phyloP scores from a whole-genome alignment of 2,888 invertebrate genomes.

The Pimpla rufipes region DNA sequence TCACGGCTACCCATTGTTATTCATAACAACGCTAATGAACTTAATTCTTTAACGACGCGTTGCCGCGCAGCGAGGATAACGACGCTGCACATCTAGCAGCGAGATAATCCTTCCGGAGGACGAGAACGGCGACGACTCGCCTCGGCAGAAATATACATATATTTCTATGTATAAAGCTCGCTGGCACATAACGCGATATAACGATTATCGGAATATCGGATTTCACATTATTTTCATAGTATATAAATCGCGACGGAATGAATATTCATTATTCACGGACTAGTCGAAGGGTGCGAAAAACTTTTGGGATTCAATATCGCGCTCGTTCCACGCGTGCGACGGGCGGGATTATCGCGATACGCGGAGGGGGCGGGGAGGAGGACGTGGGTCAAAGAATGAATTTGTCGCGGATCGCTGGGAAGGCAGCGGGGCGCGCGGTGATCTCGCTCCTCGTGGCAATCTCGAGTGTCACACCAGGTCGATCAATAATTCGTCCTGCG shows the following conservation, averaged over 20 bases:
- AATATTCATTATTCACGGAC: slow-evolving; percentile 12
- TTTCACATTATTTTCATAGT: slow-evolving; percentile 25
- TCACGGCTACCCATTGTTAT: slow-evolving; percentile 9
- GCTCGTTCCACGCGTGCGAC: background rate
- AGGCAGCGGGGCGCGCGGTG: slow-evolving; percentile 19
- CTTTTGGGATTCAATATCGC: slow-evolving; percentile 18
- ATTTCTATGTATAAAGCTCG: background rate
- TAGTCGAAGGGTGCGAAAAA: background rate
- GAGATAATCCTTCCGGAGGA: slow-evolving; percentile 17
- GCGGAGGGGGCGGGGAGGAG: no score
- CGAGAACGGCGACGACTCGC: background rate
- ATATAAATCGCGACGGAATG: slow-evolving; percentile 6
- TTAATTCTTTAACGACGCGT: slow-evolving; percentile 40
- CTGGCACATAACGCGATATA: background rate
- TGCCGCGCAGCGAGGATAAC: background rate
- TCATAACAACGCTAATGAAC: slow-evolving; percentile 37
- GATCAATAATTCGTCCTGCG: slow-evolving; percentile 71
- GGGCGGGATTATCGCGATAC: background rate
- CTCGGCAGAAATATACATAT: background rate
- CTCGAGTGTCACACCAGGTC: slow-evolving; percentile 66
- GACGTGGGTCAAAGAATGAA: background rate
- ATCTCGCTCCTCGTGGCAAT: slow-evolving; percentile 54
- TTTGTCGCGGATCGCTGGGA: slow-evolving; percentile 48
- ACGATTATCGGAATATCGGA: slow-evolving; percentile 32
- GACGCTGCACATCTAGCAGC: slow-evolving; percentile 1